Evolutionary conservation across 2,888 invertebrate species (phyloP).

Genomic region (Scaeva pyrastri): DNA sequence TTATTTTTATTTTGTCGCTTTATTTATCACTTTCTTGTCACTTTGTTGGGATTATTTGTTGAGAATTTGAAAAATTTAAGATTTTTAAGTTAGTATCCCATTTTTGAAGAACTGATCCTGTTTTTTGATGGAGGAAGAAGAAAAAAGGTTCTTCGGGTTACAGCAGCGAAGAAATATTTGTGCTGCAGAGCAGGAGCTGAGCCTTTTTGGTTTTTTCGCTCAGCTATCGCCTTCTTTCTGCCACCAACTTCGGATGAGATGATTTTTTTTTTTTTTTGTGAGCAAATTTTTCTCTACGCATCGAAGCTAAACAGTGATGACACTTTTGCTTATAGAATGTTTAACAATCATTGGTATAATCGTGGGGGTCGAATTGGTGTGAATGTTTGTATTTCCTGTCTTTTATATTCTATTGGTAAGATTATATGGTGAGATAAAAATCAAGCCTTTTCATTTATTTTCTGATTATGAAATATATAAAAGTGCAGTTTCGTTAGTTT

Average conservation of each 20-base stretch:
- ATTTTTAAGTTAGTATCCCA: slow-evolving; percentile 45
- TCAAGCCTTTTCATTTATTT: too few relatives aligned
- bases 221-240: slow-evolving; percentile 28
- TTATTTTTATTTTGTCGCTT: slow-evolving; percentile 9
- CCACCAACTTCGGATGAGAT: slow-evolving; percentile 43
- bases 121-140: slow-evolving; percentile 6
- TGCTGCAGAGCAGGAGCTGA: slow-evolving; percentile 52
- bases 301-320: slow-evolving; percentile 36
- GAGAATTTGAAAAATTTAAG: slow-evolving; percentile 38
- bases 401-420: too few relatives aligned
- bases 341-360: too few relatives aligned
- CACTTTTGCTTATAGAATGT: slow-evolving; percentile 4
- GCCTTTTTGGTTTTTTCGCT: slow-evolving; percentile 51
- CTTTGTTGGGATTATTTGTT: slow-evolving; percentile 27
- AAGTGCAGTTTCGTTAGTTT: too few relatives aligned
- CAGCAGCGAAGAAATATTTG: slow-evolving; percentile 56
- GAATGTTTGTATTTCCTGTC: too few relatives aligned
- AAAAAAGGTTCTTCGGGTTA: slow-evolving; percentile 68
- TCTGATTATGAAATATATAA: too few relatives aligned
- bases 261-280: slow-evolving; percentile 52
- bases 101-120: slow-evolving; percentile 28
- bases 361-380: too few relatives aligned
- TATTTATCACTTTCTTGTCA: slow-evolving; percentile 53
- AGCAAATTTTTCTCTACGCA: slow-evolving; percentile 74
- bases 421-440: too few relatives aligned